Base-by-base conservation (phyloP, 2,888 invertebrate species). In the Venusia cambrica region DNA sequence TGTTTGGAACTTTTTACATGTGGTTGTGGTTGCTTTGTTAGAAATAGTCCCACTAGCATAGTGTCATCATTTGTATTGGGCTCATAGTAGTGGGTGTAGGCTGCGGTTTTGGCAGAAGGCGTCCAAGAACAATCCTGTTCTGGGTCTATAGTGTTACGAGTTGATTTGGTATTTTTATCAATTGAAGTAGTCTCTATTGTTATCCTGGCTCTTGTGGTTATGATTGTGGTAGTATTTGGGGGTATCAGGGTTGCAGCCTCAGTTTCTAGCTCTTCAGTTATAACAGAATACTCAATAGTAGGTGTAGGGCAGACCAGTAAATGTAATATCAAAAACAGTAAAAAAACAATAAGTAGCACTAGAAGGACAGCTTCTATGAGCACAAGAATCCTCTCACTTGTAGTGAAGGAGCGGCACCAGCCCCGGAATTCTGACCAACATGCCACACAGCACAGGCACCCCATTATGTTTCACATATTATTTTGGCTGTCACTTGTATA, bases 371-470 rank as follows among this genome's bases (percentile, higher is more conserved):
- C 62, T 45, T 77, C 69, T 12, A 79, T 17, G 4, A 68, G 10
- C 1, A 65, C 45, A n/a, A 84, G 57, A 1, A 61, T 34, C 2
- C 51, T 38, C 45, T 85, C 85, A 0, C 61, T 63, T 30, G 46
- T 58, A 1, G 84, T 85, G 52, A 84, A 85, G 1, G 85, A 70
- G 46, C 58, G 63, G 54, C 70, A 69, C 85, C 85, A 85, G 27
- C 73, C 73, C 35, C 51, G 65, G 26, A 74, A 62, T 50, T 77
- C 71, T 39, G 55, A 67, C 42, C 71, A 75, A 51, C 62, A 78
- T 33, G 48, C 67, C 62, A 65, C 54, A 57, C 30, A 28, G 56
- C 40, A 69, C 78, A n/a, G n/a, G n/a, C n/a, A n/a, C n/a, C n/a
- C n/a, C n/a, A 81, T 81, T 62, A 55, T 73, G 58, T 57, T 36